Conservation (phyloP, 2,797 vertebrate genomes). For the Tiaroga cobitis region DNA sequence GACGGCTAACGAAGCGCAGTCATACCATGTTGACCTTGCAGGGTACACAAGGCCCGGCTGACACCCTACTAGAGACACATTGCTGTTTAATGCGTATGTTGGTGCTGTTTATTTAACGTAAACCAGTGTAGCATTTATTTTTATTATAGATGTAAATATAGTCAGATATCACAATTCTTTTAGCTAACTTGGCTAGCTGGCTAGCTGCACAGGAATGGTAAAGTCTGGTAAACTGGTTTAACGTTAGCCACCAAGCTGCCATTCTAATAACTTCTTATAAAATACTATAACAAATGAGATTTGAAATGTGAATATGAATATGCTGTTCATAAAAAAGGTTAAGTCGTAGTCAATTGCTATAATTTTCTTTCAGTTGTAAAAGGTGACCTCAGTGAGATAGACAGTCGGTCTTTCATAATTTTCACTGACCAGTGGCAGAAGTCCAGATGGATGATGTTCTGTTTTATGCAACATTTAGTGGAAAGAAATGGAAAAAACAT, state of each 20-base stretch:
- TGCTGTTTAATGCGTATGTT: background rate
- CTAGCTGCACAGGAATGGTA: background rate
- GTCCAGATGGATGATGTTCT: background rate
- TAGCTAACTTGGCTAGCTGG: constrained; percentile 13
- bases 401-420: background rate
- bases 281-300: background rate
- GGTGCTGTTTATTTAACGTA: background rate
- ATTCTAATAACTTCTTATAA: background rate
- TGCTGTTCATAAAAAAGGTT: background rate
- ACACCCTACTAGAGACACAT: background rate
- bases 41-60: constrained; percentile 10
- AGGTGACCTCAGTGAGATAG: constrained; percentile 12
- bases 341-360: background rate
- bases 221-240: background rate
- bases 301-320: background rate
- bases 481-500: background rate
- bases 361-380: background rate
- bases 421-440: background rate
- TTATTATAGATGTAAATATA: background rate
- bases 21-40: constrained; percentile 38
- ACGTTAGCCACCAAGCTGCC: constrained; percentile 11
- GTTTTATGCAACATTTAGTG: background rate
- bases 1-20: background rate
- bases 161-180: background rate
- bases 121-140: background rate